Base-by-base conservation (phyloP, 2,888 invertebrate species). In the Anorthoa munda region DNA sequence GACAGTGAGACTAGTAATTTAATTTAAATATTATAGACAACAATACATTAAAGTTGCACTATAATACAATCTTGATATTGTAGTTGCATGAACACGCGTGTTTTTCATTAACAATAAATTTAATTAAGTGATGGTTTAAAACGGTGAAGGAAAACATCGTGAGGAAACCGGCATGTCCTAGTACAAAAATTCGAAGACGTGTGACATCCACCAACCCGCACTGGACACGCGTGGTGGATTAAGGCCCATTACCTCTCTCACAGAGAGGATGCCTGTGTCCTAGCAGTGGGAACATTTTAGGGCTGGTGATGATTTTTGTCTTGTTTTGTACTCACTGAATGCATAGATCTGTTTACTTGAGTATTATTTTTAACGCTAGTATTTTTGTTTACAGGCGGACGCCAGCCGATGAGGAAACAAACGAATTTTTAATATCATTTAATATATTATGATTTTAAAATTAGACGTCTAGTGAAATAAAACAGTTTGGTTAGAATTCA, bases 381-480 rank as follows among this genome's bases (percentile, higher is more conserved):
- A 51, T 79, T 84, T 86, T 81, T 84, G 59, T 81, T 90, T 85
- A 53, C 91, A 92, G 92, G 87, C 90, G 76, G 88, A 95, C 88
- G 89, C 93, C 90, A 85, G 82, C 65, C 89, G 89, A 85, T 90
- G 77, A 86, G 68, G 69, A 79, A 76, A 72, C 71, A 77, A 80
- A 64, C 73, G 60, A 70, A 68, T 75, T 79, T 79, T 68, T 61
- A 66, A 71, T 58, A 75, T 66, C 45, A 69, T 75, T 26, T 69
- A 51, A 61, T 69, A 65, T 73, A 72, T 66, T 51, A 75, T 18
- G 58, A 65, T 75, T 65, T 75, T 59, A 72, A 77, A 75, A 72
- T 69, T 76, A 79, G 77, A 82, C 76, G 53, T 73, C 51, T 84
- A 86, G 85, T 84, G 85, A 86, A 81, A 72, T 76, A 72, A 39